These are phyloP conservation scores for Camponotus pennsylvanicus DNA, from an alignment of 1,140 invertebrate genomes.

Conservation along the genomic window DNA sequence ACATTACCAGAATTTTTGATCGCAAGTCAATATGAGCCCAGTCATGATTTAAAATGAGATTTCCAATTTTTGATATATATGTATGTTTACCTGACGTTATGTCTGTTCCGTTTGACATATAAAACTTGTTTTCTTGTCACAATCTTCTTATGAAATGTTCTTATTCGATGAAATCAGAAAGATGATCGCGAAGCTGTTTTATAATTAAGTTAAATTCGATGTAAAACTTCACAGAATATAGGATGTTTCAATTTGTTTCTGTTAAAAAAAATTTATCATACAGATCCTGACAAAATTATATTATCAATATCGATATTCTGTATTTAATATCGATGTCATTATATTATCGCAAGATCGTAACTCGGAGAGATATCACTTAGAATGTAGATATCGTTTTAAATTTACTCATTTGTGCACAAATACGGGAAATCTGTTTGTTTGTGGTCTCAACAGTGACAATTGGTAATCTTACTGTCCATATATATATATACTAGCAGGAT, in stretches of 20 bases:
- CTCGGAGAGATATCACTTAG: slow-evolving; percentile 8
- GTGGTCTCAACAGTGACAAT: slow-evolving; percentile 8
- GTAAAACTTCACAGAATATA: not conserved
- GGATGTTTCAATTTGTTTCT: slow-evolving; percentile 15
- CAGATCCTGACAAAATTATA: slow-evolving; percentile 3
- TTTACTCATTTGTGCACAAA: not conserved
- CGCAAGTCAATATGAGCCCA: slow-evolving; percentile 17
- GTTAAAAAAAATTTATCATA: not conserved
- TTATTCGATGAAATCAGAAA: slow-evolving; percentile 2
- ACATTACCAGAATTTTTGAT: slow-evolving; percentile 29
- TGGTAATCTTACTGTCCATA: slow-evolving; percentile 10
- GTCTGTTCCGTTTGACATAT: slow-evolving; percentile 27
- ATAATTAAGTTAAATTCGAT: not conserved
- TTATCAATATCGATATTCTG: not conserved
- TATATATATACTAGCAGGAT: not conserved
- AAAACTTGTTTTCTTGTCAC: not conserved
- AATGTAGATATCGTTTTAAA: not conserved
- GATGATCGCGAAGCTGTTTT: slow-evolving; percentile 24
- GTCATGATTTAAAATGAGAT: slow-evolving; percentile 65
- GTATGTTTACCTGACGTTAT: slow-evolving; percentile 50
- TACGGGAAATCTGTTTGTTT: slow-evolving; percentile 15
- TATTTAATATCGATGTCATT: not conserved
- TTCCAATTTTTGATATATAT: slow-evolving; percentile 47
- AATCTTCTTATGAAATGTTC: slow-evolving; percentile 17
- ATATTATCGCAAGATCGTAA: not conserved